Evolutionary conservation across 2,113 vertebrate genomes (phyloP), one percentile per base, ranked within the genome.

Genomic region (Perca schrenkii): DNA sequence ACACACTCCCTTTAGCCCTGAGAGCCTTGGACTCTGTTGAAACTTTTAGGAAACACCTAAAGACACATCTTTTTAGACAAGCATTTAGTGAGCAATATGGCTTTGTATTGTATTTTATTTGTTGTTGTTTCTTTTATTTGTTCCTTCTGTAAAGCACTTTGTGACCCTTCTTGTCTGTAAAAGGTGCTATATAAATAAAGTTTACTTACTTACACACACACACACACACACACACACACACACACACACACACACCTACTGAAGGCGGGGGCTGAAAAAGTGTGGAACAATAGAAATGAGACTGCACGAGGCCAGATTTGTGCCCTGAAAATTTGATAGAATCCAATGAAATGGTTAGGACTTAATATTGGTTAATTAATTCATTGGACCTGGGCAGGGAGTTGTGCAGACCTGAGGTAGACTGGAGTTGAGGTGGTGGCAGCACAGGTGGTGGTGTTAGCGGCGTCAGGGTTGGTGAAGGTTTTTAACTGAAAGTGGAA

Each of bases 301-400:
- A 28, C 64, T 63, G 53, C 70, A 43, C 19, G 0, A 60, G 83
- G 54, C 61, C 79, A 90, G 79, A 92, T 89, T 86, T 63, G 80
- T 83, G 65, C 71, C 80, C 77, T 40, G 63, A 80, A 78, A 80
- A 85, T 87, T 73, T 84, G 65, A 88, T 63, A 73, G 85, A 88
- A 89, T 78, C 73, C 49, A 68, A 36, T 68, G 73, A 90, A 93
- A 89, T 47, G 50, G 83, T 85, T 65, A 72, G 80, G 80, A 91
- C 87, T 88, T 90, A 83, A 90, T 94, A 71, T 87, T 25, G 47
- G 61, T 89, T 91, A 92, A 94, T 93, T 92, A 92, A 93, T 91
- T 87, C n/a, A 49, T 66, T 75, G 84, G 81, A 88, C 80, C 57
- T 72, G 66, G 46, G 71, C 78, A 64, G 63, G 69, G 74, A 86